A percentile compares a stretch with the other conserved stretches of the same genome.
Conservation (phyloP, 2,888 invertebrate species). For the Drosophila borealis region DNA sequence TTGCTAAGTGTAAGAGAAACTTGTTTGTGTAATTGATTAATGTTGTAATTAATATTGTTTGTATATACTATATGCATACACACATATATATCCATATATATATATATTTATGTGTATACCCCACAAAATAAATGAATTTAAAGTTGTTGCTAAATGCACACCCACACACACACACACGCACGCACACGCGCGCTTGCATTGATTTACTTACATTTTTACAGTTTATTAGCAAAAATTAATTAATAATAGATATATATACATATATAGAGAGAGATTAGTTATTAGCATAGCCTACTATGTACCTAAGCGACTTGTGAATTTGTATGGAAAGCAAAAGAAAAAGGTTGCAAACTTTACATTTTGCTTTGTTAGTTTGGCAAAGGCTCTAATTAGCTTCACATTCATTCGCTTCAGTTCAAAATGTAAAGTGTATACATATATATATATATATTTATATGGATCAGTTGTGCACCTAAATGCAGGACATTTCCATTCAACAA, state of each 20-base stretch:
- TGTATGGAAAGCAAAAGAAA: conserved; percentile 9
- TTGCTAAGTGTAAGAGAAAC: conserved; percentile 34
- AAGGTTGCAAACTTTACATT: background rate
- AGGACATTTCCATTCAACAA: conserved; percentile 16
- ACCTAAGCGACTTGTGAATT: conserved; percentile 2
- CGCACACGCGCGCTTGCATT: background rate
- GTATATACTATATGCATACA: conserved; percentile 20
- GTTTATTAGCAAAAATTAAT: conserved; percentile 34
- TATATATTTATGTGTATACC: conserved; percentile 31
- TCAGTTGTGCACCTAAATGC: conserved; percentile 8
- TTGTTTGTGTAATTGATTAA: conserved; percentile 53
- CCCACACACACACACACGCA: no score
- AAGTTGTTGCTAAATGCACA: conserved; percentile 28
- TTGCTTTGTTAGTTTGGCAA: background rate
- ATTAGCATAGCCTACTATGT: conserved; percentile 3
- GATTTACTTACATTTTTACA: conserved; percentile 8
- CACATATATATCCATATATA: conserved; percentile 3
- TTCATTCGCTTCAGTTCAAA: background rate
- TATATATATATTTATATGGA: conserved; percentile 5
- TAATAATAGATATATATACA: conserved; percentile 18
- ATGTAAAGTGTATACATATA: background rate
- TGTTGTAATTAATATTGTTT: conserved; percentile 65
- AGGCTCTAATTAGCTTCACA: conserved; percentile 1
- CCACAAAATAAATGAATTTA: conserved; percentile 43
- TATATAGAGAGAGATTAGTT: conserved; percentile 1